Evolutionary conservation across 2,888 invertebrate species (phyloP).

Genomic region (Oligia fasciuncula): DNA sequence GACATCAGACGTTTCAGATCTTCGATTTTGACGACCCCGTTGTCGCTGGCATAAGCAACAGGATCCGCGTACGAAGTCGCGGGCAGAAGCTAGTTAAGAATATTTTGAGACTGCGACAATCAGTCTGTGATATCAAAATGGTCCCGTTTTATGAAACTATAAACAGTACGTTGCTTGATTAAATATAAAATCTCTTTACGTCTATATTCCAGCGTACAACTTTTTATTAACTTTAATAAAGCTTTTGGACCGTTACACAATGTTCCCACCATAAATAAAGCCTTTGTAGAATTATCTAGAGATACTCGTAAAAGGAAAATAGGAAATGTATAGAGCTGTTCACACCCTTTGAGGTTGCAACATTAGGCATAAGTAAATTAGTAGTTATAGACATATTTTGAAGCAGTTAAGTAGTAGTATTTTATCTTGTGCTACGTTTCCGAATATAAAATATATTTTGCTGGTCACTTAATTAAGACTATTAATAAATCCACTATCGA

Average conservation of each 20-base stretch:
- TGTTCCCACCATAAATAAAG: slow-evolving; percentile 28
- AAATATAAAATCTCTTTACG: slow-evolving; percentile 43
- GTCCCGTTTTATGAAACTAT: slow-evolving; percentile 32
- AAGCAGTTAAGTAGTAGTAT: neutral
- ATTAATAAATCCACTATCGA: neutral
- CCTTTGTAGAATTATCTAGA: slow-evolving; percentile 21
- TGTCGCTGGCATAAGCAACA: no score
- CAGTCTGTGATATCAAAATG: slow-evolving; percentile 30
- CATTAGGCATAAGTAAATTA: slow-evolving; percentile 3
- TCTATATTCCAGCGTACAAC: slow-evolving; percentile 4
- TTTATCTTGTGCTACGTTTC: neutral
- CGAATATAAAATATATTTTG: neutral
- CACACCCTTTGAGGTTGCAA: neutral
- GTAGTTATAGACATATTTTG: neutral
- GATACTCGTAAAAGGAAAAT: slow-evolving; percentile 17
- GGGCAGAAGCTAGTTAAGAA: no score
- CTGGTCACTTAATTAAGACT: neutral
- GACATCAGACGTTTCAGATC: no score
- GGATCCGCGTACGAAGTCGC: no score
- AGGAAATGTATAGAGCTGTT: neutral
- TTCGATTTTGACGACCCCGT: no score
- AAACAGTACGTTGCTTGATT: slow-evolving; percentile 46
- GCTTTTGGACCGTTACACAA: slow-evolving; percentile 10
- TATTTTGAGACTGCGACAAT: slow-evolving; percentile 27
- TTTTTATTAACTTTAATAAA: slow-evolving; percentile 34